Base-by-base conservation (phyloP, 2,888 invertebrate species). In the Calephelis perditalis region DNA sequence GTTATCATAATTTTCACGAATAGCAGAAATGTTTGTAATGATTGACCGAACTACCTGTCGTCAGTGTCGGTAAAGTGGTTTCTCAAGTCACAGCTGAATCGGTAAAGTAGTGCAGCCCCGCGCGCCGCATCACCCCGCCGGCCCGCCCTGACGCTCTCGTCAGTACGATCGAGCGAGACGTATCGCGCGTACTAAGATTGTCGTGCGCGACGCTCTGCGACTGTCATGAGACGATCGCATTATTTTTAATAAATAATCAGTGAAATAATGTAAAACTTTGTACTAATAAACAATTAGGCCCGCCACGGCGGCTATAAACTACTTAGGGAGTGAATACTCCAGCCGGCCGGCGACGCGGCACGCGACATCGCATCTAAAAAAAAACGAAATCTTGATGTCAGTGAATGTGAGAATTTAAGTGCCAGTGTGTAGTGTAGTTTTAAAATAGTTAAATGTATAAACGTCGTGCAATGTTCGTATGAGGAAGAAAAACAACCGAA, bases 261-360 rank as follows among this genome's bases (percentile, higher is more conserved):
- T 88, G 86, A 87, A 87, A 89, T 88, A 83, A 89, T 89, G 90
- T 86, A 84, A 88, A 78, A 82, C 94, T 78, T 94, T 94, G 63
- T 62, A 65, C 67, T 62, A 66, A 66, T 60, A 66, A 67, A 66
- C 66, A 64, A 64, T 70, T 93, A 93, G 65, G 93, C 92, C 68
- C 91, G 92, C 76, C 78, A 77, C 75, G 74, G 84, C 71, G 93
- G 94, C 66, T 92, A 92, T 65, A 93, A 93, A 69, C 94, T 93
- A 70, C 69, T 69, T 68, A 66, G 65, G 68, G 70, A 67, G 73
- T 73, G 72, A 68, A 71, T 66, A 93, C 93, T 61, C 94, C 94
- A 66, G 95, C 95, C 75, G 96, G 96, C 84, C 92, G 86, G 81
- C 76, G 80, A 82, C 81, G 93, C 93, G 61, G 92, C 93, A 77